These are phyloP conservation scores for Larimichthys crocea DNA, from an alignment of 2,113 vertebrate genomes.

Conservation along the genomic window DNA sequence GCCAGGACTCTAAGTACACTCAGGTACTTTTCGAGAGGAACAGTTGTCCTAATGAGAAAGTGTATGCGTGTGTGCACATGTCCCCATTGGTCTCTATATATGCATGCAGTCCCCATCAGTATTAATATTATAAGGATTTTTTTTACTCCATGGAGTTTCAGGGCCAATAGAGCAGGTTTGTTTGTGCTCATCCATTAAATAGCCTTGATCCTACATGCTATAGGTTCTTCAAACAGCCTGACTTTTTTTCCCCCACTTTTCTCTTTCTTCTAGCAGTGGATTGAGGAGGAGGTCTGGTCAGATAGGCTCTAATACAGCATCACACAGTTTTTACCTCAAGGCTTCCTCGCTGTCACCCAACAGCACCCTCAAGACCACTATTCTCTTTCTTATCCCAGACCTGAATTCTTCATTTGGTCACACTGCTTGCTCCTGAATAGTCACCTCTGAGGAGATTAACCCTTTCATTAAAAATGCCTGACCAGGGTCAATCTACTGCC, in stretches of 20 bases:
- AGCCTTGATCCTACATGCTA: slow-evolving; percentile 56
- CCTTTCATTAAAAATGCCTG: slow-evolving; percentile 99
- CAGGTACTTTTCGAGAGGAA: slow-evolving; percentile 43
- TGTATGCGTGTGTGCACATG: background rate
- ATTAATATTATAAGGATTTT: slow-evolving; percentile 18
- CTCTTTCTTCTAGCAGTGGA: slow-evolving; percentile 48
- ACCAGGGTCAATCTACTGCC: slow-evolving; percentile 95
- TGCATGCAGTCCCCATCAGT: background rate
- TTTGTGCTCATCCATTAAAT: slow-evolving; percentile 60
- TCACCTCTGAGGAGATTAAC: slow-evolving; percentile 99
- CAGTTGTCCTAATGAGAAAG: slow-evolving; percentile 22
- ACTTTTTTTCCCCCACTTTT: slow-evolving; percentile 36
- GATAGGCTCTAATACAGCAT: slow-evolving; percentile 79
- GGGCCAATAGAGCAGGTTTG: slow-evolving; percentile 36
- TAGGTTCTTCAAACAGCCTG: slow-evolving; percentile 61
- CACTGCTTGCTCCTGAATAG: slow-evolving; percentile 97
- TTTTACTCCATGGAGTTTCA: slow-evolving; percentile 14
- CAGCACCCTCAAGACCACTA: slow-evolving; percentile 82
- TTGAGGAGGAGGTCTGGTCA: slow-evolving; percentile 58
- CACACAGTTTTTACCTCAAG: slow-evolving; percentile 85
- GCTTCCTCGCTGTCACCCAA: slow-evolving; percentile 91
- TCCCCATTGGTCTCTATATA: slow-evolving; percentile 7
- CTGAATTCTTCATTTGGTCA: slow-evolving; percentile 99
- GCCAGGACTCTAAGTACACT: slow-evolving; percentile 41
- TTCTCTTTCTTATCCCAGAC: slow-evolving; percentile 90